phyloP scores from a whole-genome alignment of 2,888 invertebrate genomes.

The Linyphia triangularis region DNA sequence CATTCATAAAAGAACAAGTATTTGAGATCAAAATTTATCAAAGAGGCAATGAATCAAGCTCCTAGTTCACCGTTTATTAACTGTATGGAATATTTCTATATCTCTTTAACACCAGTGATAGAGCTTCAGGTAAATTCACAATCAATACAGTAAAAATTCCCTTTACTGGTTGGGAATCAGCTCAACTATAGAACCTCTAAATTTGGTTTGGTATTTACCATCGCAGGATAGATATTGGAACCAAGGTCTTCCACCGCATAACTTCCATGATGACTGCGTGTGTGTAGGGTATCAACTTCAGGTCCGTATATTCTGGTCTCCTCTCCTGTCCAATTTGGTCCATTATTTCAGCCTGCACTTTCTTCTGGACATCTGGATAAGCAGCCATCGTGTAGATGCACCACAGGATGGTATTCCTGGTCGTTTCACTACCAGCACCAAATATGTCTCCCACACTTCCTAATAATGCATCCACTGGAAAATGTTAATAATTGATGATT shows the following conservation, averaged over 20 bases:
- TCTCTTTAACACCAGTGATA: no score
- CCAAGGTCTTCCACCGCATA: slow-evolving; percentile 85
- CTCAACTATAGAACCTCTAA: no score
- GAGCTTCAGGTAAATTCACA: no score
- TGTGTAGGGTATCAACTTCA: slow-evolving; percentile 87
- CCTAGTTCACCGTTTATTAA: no score
- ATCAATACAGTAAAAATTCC: no score
- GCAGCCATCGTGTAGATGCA: slow-evolving; percentile 83
- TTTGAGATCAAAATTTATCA: no score
- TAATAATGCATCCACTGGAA: slow-evolving; percentile 62
- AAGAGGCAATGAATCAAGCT: no score
- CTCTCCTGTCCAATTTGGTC: slow-evolving; percentile 82
- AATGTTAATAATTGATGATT: neutral
- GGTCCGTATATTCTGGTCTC: slow-evolving; percentile 82
- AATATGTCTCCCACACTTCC: slow-evolving; percentile 69
- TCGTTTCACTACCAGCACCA: slow-evolving; percentile 75
- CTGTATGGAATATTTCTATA: no score
- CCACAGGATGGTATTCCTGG: slow-evolving; percentile 73
- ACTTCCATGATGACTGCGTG: slow-evolving; percentile 89
- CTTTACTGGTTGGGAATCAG: no score
- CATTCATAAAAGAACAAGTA: no score
- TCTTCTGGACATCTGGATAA: slow-evolving; percentile 83
- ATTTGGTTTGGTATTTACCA: no score
- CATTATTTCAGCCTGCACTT: slow-evolving; percentile 84
- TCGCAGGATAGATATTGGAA: no score